A percentile compares a stretch with the other conserved stretches of the same genome.
These are phyloP conservation scores for Condylostylus longicornis DNA, from an alignment of 1,140 invertebrate species.

Conservation along the genomic window DNA sequence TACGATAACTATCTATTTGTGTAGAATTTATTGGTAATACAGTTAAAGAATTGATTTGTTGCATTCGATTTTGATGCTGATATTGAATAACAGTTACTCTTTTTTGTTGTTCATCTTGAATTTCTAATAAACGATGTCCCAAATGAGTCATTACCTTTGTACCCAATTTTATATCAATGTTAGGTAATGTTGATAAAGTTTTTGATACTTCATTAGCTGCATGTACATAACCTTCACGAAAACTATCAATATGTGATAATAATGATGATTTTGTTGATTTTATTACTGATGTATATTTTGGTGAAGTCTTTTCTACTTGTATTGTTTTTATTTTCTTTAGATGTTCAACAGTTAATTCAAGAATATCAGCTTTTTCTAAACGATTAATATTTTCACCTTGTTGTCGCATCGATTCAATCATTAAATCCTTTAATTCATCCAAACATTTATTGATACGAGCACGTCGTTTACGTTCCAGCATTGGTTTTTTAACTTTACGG, in stretches of 20 bases:
- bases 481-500: constrained; percentile 88
- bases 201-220: constrained; percentile 84
- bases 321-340: constrained; percentile 71
- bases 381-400: constrained; percentile 72
- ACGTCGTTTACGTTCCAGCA: constrained; percentile 84
- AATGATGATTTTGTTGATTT: constrained; percentile 12
- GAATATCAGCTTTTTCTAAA: constrained; percentile 90
- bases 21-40: constrained; percentile 7
- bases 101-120: constrained; percentile 16
- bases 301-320: no score
- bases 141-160: constrained; percentile 77
- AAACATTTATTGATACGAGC: constrained; percentile 89
- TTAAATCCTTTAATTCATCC: constrained; percentile 83
- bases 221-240: constrained; percentile 78
- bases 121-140: constrained; percentile 59
- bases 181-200: constrained; percentile 63
- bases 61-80: constrained; percentile 10
- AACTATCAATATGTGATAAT: constrained; percentile 52
- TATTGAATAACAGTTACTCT: background rate
- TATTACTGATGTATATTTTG: constrained; percentile 39
- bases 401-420: constrained; percentile 70
- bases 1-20: background rate
- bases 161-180: constrained; percentile 68
- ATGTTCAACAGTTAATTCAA: constrained; percentile 88
- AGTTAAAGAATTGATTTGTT: constrained; percentile 18